These are phyloP conservation scores for Carlito syrichta DNA, from an alignment of 2,113 vertebrate genomes.

Conservation along the genomic window DNA sequence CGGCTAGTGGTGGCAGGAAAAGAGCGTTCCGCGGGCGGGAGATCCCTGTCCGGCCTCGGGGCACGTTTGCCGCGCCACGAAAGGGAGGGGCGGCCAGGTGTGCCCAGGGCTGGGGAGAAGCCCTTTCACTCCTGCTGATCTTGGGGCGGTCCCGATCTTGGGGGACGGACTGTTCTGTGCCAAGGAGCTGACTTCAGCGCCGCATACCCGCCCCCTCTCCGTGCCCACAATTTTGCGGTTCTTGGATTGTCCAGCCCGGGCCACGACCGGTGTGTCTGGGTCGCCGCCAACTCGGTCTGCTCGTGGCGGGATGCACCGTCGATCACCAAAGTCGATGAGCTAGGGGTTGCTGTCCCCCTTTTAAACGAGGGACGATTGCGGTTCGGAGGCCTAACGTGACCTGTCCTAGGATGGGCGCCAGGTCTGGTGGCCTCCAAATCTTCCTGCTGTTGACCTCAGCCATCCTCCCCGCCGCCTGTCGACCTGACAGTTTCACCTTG, in stretches of 20 bases:
- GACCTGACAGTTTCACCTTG: background rate
- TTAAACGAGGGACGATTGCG: background rate
- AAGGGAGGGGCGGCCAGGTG: background rate
- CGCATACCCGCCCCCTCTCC: background rate
- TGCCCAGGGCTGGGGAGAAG: background rate
- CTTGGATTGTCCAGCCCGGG: background rate
- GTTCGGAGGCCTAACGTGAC: background rate
- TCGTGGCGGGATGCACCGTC: too few relatives aligned
- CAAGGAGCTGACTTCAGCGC: background rate
- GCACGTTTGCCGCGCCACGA: rapidly evolving
- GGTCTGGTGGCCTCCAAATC: background rate
- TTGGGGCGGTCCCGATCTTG: too few relatives aligned
- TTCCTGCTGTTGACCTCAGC: background rate
- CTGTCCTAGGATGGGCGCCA: background rate
- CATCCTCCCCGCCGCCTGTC: background rate
- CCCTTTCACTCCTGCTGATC: background rate
- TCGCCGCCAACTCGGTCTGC: background rate
- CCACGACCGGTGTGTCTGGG: background rate
- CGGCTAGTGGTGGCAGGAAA: rapidly evolving
- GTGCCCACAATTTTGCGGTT: background rate
- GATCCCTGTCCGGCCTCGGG: rapidly evolving
- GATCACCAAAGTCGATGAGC: background rate
- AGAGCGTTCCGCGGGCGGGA: rapidly evolving
- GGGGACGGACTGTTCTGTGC: background rate
- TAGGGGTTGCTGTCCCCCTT: background rate